A percentile compares a stretch with the other conserved stretches of the same genome.
phyloP scores from a whole-genome alignment of 2,888 invertebrate species.

The Agriopis marginaria region DNA sequence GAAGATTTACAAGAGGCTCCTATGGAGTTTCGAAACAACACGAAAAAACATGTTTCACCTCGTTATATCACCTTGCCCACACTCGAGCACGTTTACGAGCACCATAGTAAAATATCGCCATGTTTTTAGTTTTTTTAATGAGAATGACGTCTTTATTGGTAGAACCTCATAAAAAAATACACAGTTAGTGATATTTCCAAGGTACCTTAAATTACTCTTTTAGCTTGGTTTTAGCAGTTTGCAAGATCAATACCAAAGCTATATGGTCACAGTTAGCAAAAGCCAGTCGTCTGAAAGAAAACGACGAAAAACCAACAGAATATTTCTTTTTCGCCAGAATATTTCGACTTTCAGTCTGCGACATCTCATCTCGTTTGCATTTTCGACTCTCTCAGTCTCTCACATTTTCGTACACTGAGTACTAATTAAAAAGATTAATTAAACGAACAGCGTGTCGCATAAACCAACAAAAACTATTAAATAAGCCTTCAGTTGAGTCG shows the following conservation, averaged over 20 bases:
- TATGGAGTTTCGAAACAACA: too few species aligned
- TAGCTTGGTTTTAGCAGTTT: too few species aligned
- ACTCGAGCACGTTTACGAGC: too few species aligned
- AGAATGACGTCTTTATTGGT: too few species aligned
- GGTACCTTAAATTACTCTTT: background rate
- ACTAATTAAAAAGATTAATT: slow-evolving; percentile 37
- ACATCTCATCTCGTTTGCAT: slow-evolving; percentile 4
- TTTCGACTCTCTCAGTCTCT: slow-evolving; percentile 3
- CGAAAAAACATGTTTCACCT: too few species aligned
- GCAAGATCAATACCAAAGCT: too few species aligned
- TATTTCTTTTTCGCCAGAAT: background rate
- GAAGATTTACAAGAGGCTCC: too few species aligned
- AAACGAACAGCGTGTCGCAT: slow-evolving; percentile 26
- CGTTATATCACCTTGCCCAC: too few species aligned
- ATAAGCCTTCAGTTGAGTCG: slow-evolving; percentile 52
- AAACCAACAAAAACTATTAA: slow-evolving; percentile 33
- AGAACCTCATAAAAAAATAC: too few species aligned
- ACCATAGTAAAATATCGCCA: too few species aligned
- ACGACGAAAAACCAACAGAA: background rate
- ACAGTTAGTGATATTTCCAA: too few species aligned
- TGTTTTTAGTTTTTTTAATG: too few species aligned
- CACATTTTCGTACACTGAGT: slow-evolving; percentile 16
- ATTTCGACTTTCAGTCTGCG: slow-evolving; percentile 13
- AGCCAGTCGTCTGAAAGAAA: background rate
- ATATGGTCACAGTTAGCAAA: background rate